Evolutionary conservation across 2,113 vertebrate species (phyloP), one percentile per base, ranked within the genome.

Genomic region (Chaenocephalus aceratus): DNA sequence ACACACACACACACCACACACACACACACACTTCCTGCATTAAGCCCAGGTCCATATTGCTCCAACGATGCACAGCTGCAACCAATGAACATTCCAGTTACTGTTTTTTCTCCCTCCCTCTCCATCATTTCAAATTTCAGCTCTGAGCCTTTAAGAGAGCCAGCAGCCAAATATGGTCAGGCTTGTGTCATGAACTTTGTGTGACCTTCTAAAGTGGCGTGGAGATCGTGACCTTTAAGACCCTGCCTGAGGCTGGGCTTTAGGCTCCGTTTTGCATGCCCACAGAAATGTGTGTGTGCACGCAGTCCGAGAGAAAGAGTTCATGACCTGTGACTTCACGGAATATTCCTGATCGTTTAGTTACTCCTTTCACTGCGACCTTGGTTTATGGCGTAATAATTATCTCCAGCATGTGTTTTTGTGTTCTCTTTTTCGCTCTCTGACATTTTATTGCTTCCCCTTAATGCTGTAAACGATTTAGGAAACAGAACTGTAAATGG

Each of bases 51-150:
- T 89, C 90, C 76, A 87, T 92, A 87, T 94, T 93, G 90, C 83
- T 71, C 85, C 92, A 83, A 88, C 60, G 62, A 88, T 84, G 86
- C 88, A 92, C 95, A 94, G 93, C 95, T 96, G 94, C 81, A 95
- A 90, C 94, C 88, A 88, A 95, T 92, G 87, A 95, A 91, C 71
- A 77, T 93, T 94, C 92, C 94, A 91, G 82, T 90, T 93, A 60
- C 58, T 80, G 64, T 63, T 80, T 81, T 78, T 76, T 30, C 77
- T 68, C 73, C 66, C 72, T 84, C 75, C 59, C 49, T 85, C 81
- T 88, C 75, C 83, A 93, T 90, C 93, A 92, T 93, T 94, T 91
- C 89, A 83, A 70, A 93, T 93, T 93, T 94, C 86, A 83, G 78
- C 90, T 83, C 71, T 87, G 89, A 95, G 92, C 93, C 92, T 91